Conservation (phyloP, 2,888 invertebrate genomes). For the Celastrina argiolus region DNA sequence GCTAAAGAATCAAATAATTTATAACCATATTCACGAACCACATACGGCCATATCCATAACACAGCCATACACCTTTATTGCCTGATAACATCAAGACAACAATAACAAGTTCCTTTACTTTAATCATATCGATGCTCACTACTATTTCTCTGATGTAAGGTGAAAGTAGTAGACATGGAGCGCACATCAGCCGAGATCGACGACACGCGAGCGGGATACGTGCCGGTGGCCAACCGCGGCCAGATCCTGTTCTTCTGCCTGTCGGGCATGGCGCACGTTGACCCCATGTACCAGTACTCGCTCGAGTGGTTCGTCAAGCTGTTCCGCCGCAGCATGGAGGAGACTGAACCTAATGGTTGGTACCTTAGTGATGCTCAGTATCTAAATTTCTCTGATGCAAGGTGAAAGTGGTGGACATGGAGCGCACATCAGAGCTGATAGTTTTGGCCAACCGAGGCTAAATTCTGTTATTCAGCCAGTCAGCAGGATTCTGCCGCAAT, state of each 20-base stretch:
- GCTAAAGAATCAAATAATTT: too few species aligned
- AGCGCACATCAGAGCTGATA: conserved; percentile 90
- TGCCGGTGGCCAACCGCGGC: conserved; percentile 91
- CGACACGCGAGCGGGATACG: conserved; percentile 86
- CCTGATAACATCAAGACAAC: too few species aligned
- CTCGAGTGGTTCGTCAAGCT: conserved; percentile 93
- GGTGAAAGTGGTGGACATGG: conserved; percentile 83
- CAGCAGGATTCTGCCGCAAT: conserved; percentile 85
- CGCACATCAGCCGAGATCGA: conserved; percentile 91
- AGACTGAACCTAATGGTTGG: conserved; percentile 82
- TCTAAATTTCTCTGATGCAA: conserved; percentile 24
- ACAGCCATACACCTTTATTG: too few species aligned
- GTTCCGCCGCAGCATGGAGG: conserved; percentile 84
- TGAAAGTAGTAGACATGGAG: conserved; percentile 89
- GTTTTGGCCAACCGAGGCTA: conserved; percentile 92
- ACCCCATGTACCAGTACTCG: conserved; percentile 97
- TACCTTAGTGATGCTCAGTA: background rate
- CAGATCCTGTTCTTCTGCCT: conserved; percentile 93
- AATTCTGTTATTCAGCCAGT: conserved; percentile 91
- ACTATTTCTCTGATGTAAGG: conserved; percentile 49
- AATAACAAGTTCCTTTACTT: too few species aligned
- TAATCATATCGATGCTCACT: background rate
- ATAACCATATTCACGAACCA: too few species aligned
- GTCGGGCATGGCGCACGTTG: conserved; percentile 90
- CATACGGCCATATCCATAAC: too few species aligned